Percentiles rank a stretch among this genome's conserved stretches.
Evolutionary conservation across 2,888 invertebrate species (phyloP).

Genomic region (Leptopterna dolabrata): DNA sequence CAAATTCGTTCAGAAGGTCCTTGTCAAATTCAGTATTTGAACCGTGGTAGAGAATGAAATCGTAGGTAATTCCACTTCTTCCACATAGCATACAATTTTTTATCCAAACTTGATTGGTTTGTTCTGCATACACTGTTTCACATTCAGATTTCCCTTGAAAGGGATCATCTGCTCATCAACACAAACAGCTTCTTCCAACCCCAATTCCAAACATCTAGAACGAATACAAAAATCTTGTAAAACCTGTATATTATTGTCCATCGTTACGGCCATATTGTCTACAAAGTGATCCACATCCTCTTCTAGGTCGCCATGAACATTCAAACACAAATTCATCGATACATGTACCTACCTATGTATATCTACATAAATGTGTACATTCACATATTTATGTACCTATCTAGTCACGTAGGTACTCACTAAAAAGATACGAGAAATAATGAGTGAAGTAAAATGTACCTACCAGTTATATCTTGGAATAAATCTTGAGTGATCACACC

Average conservation of each 20-base stretch:
- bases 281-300: too few species aligned
- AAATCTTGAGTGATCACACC: too few species aligned
- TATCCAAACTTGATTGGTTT: conserved; percentile 62
- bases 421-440: too few species aligned
- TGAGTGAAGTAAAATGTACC: too few species aligned
- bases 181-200: conserved; percentile 34
- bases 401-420: too few species aligned
- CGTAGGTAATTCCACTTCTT: conserved; percentile 59
- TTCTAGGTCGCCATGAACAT: too few species aligned
- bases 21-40: conserved; percentile 54
- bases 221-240: conserved; percentile 45
- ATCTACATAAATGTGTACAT: too few species aligned
- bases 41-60: conserved; percentile 62
- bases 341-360: too few species aligned
- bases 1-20: background rate
- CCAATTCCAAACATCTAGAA: background rate
- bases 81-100: conserved; percentile 62
- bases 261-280: background rate
- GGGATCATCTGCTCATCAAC: too few species aligned
- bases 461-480: too few species aligned
- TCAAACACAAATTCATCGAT: too few species aligned
- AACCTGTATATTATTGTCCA: conserved; percentile 35
- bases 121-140: conserved; percentile 62
- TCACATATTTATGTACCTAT: too few species aligned
- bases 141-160: conserved; percentile 59